These are phyloP conservation scores for Chaenocephalus aceratus DNA, from an alignment of 2,113 vertebrate species.

Conservation along the genomic window DNA sequence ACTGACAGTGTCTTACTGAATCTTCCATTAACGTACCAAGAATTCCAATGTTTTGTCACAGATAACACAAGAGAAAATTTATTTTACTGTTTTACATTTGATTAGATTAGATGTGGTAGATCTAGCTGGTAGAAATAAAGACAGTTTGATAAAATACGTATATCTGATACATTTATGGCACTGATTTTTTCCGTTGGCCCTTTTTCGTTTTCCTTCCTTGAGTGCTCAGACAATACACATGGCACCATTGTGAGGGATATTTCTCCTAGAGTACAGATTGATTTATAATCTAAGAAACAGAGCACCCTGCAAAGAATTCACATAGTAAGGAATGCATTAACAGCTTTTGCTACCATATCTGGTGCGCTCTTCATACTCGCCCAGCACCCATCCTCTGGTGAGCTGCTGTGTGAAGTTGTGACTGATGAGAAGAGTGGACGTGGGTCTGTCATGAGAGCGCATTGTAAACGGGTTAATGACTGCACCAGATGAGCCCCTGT, in stretches of 20 bases:
- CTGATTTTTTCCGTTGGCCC: neutral
- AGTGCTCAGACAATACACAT: slow-evolving; percentile 25
- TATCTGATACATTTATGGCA: neutral
- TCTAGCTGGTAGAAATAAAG: too few relatives aligned
- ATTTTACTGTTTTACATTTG: too few relatives aligned
- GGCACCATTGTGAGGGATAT: slow-evolving; percentile 20
- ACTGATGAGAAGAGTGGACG: slow-evolving; percentile 65
- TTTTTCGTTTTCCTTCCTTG: neutral
- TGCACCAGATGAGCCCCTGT: slow-evolving; percentile 71
- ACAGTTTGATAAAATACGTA: too few relatives aligned
- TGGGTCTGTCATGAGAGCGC: slow-evolving; percentile 65
- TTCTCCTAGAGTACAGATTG: slow-evolving; percentile 24
- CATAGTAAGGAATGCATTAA: slow-evolving; percentile 62
- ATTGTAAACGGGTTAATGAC: slow-evolving; percentile 76
- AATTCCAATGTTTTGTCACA: too few relatives aligned
- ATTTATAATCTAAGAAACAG: slow-evolving; percentile 53
- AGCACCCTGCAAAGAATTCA: slow-evolving; percentile 32
- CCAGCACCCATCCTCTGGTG: slow-evolving; percentile 3
- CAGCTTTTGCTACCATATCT: slow-evolving; percentile 37
- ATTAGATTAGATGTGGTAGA: too few relatives aligned
- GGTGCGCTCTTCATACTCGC: slow-evolving; percentile 16
- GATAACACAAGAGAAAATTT: too few relatives aligned
- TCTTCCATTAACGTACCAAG: neutral
- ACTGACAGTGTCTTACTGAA: neutral
- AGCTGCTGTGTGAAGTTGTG: slow-evolving; percentile 63